Evolutionary conservation across 2,888 invertebrate species (phyloP).

Genomic region (Troilus luridus): DNA sequence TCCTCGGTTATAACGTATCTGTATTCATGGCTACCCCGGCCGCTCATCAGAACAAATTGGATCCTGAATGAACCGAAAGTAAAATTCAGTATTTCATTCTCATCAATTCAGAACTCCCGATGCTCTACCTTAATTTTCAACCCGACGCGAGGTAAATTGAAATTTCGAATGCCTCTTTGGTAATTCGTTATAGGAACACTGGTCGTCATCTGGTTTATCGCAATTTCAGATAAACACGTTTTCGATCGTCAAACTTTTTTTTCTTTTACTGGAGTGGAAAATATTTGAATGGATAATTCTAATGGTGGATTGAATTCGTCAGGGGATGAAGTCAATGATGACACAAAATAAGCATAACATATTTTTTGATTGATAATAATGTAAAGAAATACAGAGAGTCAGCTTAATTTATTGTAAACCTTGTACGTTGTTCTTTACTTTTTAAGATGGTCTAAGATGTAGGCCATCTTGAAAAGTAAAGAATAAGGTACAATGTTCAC

Average conservation of each 20-base stretch:
- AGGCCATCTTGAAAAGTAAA: no score
- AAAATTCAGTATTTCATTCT: slow-evolving; percentile 35
- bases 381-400: no score
- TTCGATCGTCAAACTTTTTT: background rate
- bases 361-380: no score
- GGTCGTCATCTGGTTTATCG: background rate
- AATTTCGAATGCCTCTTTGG: background rate
- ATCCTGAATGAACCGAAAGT: slow-evolving; percentile 11
- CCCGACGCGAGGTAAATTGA: background rate
- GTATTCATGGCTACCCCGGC: background rate
- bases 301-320: no score
- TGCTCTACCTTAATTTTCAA: slow-evolving; percentile 9
- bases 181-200: background rate
- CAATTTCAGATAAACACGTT: background rate
- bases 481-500: no score
- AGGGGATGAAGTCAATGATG: no score
- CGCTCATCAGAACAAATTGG: slow-evolving; percentile 26
- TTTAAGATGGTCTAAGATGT: no score
- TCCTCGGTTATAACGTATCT: background rate
- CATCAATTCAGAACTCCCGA: background rate
- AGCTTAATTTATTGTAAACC: no score
- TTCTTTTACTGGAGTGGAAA: no score
- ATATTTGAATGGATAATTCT: no score
- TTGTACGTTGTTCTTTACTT: no score
- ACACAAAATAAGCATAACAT: no score